These are phyloP conservation scores for Menura novaehollandiae DNA, from an alignment of 2,113 vertebrate genomes.

Conservation along the genomic window DNA sequence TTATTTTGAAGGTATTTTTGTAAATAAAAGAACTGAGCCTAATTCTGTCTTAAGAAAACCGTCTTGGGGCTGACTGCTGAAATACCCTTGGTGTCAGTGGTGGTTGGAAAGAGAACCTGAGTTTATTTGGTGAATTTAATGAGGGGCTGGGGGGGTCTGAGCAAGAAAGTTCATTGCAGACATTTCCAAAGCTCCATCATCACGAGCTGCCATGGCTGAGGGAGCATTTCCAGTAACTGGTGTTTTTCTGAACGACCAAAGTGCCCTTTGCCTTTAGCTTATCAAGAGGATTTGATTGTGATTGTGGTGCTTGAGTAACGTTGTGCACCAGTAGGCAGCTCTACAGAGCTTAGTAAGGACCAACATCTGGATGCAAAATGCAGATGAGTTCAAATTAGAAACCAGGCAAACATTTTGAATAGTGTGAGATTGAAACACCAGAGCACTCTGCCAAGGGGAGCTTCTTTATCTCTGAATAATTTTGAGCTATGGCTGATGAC, in stretches of 20 bases:
- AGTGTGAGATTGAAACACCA: neutral
- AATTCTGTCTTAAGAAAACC: neutral
- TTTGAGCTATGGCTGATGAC: neutral
- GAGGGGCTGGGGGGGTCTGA: neutral
- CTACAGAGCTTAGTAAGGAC: neutral
- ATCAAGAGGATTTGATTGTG: neutral
- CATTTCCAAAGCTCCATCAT: neutral
- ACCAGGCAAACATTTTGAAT: neutral
- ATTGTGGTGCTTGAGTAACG: neutral
- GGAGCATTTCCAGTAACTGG: neutral
- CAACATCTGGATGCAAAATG: neutral
- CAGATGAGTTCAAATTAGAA: neutral
- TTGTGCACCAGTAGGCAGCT: neutral
- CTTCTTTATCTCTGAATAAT: neutral
- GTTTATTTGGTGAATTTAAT: neutral
- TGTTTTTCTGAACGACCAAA: neutral
- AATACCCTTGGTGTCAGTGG: neutral
- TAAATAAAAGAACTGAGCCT: neutral
- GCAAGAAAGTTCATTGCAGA: neutral
- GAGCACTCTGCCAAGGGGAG: neutral
- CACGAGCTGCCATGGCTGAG: rapidly evolving
- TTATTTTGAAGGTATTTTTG: neutral
- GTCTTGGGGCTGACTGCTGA: neutral
- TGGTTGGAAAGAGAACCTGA: neutral
- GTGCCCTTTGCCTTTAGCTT: neutral